phyloP scores from a whole-genome alignment of 1,140 invertebrate species.

The Trigoniulus corallinus region DNA sequence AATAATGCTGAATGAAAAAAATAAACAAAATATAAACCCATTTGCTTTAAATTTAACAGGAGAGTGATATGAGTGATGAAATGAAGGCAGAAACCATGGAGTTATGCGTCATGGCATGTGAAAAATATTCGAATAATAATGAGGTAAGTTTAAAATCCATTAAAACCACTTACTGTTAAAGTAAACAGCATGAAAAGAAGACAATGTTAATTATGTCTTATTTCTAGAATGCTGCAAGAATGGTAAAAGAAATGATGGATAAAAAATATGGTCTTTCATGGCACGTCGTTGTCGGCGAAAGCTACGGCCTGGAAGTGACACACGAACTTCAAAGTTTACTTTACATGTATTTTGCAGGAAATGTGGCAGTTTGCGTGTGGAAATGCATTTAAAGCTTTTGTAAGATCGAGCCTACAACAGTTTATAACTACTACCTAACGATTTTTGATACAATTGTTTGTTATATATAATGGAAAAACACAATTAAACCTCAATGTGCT shows the following conservation, averaged over 20 bases:
- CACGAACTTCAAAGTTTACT: slow-evolving; percentile 76
- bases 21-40: too few relatives aligned
- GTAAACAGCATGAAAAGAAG: slow-evolving; percentile 2
- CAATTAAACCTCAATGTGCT: too few relatives aligned
- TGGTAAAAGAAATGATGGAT: slow-evolving; percentile 86
- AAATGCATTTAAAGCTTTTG: slow-evolving; percentile 59
- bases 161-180: not conserved
- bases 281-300: slow-evolving; percentile 84
- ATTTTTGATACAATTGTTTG: too few relatives aligned
- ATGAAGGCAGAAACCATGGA: slow-evolving; percentile 77
- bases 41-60: slow-evolving; percentile 32
- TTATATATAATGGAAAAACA: too few relatives aligned
- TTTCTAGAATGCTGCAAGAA: slow-evolving; percentile 50
- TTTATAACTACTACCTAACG: too few relatives aligned
- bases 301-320: slow-evolving; percentile 80
- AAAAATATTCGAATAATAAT: slow-evolving; percentile 72
- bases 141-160: slow-evolving; percentile 33
- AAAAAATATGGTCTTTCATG: slow-evolving; percentile 85
- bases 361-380: slow-evolving; percentile 75
- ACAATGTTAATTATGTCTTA: slow-evolving; percentile 12
- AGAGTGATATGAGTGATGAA: slow-evolving; percentile 79
- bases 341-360: slow-evolving; percentile 84
- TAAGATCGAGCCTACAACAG: too few relatives aligned
- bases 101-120: slow-evolving; percentile 73
- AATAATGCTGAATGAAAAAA: not conserved